Evolutionary conservation across 2,888 invertebrate species (phyloP).

Genomic region (Brachycybe producta): DNA sequence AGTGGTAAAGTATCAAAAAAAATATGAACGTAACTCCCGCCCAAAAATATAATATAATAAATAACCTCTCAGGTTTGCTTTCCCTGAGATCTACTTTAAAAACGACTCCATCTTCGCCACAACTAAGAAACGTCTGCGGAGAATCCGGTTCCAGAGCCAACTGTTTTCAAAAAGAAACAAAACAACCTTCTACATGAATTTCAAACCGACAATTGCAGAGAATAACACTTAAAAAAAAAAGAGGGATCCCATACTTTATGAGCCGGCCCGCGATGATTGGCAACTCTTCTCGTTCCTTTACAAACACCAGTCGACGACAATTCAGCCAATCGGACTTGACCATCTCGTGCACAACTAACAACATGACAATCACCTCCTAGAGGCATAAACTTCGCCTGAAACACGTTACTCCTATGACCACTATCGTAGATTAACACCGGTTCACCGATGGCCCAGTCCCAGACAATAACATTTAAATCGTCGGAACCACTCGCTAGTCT

Average conservation of each 20-base stretch:
- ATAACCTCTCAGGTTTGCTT: slow-evolving; percentile 49
- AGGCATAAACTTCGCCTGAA: slow-evolving; percentile 78
- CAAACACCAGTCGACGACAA: slow-evolving; percentile 39
- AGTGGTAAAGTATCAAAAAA: not conserved
- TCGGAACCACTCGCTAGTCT: slow-evolving; percentile 81
- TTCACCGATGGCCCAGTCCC: slow-evolving; percentile 75
- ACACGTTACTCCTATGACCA: slow-evolving; percentile 76
- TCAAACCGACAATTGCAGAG: not conserved
- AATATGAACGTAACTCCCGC: not conserved
- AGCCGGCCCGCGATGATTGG: slow-evolving; percentile 59
- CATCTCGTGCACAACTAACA: slow-evolving; percentile 77
- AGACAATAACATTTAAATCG: slow-evolving; percentile 69
- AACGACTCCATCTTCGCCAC: slow-evolving; percentile 76
- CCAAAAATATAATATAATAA: slow-evolving; percentile 14
- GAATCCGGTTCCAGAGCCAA: slow-evolving; percentile 59
- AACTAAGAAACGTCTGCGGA: slow-evolving; percentile 62
- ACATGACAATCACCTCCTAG: slow-evolving; percentile 65
- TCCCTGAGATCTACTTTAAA: slow-evolving; percentile 68
- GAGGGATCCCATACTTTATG: slow-evolving; percentile 48
- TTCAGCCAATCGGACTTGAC: slow-evolving; percentile 56
- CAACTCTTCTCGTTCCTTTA: slow-evolving; percentile 47
- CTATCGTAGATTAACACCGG: slow-evolving; percentile 54
- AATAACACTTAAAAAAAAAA: not conserved
- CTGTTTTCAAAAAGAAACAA: slow-evolving; percentile 26
- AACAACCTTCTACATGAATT: too few species aligned